A percentile compares a stretch with the other conserved stretches of the same genome.
phyloP scores from a whole-genome alignment of 2,797 vertebrate genomes.

The Craterocephalus amniculus region DNA sequence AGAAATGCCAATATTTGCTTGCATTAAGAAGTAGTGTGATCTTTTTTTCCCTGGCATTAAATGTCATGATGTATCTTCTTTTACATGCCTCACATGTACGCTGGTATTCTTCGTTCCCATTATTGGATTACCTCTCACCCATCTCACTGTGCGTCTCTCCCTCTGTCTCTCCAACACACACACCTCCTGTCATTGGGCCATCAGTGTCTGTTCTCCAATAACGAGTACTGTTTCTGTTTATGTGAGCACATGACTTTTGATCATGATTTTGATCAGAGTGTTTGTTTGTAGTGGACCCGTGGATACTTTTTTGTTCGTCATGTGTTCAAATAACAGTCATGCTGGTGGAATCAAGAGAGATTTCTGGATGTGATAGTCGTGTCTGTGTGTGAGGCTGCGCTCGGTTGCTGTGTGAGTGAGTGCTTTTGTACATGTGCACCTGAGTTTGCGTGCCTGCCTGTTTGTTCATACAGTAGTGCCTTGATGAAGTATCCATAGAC shows the following conservation, averaged over 20 bases:
- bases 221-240: conserved; percentile 82
- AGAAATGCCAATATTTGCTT: conserved; percentile 82
- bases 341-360: conserved; percentile 58
- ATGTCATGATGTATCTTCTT: conserved; percentile 83
- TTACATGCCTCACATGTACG: conserved; percentile 83
- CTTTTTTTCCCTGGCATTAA: conserved; percentile 78
- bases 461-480: conserved; percentile 65
- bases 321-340: conserved; percentile 55
- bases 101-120: conserved; percentile 83
- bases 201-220: conserved; percentile 78
- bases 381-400: conserved; percentile 14
- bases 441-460: conserved; percentile 68
- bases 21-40: conserved; percentile 75
- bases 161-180: conserved; percentile 50
- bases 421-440: conserved; percentile 53
- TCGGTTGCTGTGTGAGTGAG: conserved; percentile 43
- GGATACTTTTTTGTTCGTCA: conserved; percentile 54
- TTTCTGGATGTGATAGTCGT: conserved; percentile 22
- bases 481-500: conserved; percentile 73
- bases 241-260: conserved; percentile 75
- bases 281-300: conserved; percentile 53
- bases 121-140: conserved; percentile 76
- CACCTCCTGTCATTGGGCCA: conserved; percentile 65
- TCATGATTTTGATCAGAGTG: conserved; percentile 63
- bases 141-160: conserved; percentile 70